Base-by-base conservation (phyloP, 2,797 vertebrate genomes). In the Perodicticus potto region DNA sequence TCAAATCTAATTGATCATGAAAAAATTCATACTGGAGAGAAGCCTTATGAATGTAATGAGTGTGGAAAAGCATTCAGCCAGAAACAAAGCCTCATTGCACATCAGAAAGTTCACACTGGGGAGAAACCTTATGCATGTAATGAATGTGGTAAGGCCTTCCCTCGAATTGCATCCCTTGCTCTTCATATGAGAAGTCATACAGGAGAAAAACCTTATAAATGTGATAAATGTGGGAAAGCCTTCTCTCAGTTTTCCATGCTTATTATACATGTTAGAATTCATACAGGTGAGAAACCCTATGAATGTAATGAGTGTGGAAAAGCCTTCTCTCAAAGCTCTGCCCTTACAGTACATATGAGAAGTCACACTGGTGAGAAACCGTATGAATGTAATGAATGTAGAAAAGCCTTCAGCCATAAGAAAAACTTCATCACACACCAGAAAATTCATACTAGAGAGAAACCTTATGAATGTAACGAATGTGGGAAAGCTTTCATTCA, bases 311-410 rank as follows among this genome's bases (percentile, higher is more conserved):
- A 97, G 40, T 98, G 97, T 89, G 97, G 96, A 34, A 97, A 97
- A 95, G 96, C 97, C 40, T 95, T 97, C 61, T 97, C 96, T 86
- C 97, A 95, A 83, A 98, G 95, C 40, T 97, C 96, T 73, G 95
- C 96, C 45, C 97, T 97, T 23, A 97, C 97, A 20, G 96, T 97
- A 55, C 97, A 98, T 43, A 86, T 97, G 93, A 95, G 91, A 91
- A 97, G 97, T 92, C 97, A 98, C 89, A 97, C 96, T 32, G 96
- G 97, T 76, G 97, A 98, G 49, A 98, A 98, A 83, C 97, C 97
- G 17, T 98, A 98, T 27, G 96, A 98, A 86, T 97, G 97, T 87
- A 96, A 90, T 19, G 97, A 97, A 76, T 97, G 97, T 88, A 96
- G 93, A 76, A 97, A 98, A 96, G 95, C 96, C 29, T 97, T 97